Base-by-base conservation (phyloP, 2,888 invertebrate genomes). In the Cheilosia soror region DNA sequence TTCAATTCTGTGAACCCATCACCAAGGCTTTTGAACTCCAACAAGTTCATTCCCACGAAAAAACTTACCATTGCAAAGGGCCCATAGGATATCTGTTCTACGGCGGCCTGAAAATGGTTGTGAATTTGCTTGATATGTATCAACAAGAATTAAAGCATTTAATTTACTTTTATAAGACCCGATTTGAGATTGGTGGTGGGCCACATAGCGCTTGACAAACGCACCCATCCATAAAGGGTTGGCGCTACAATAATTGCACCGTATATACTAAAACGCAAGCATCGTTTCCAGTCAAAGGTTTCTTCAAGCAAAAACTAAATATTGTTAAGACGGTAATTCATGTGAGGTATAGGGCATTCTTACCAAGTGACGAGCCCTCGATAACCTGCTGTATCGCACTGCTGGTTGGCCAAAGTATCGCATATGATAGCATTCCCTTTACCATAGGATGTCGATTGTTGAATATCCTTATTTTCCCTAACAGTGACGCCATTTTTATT, bases 241-340 rank as follows among this genome's bases (percentile, higher is more conserved):
- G 97, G 97, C 4, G 97, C 97, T 40, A 96, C 96, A 91, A 95
- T 96, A 73, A 96, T 94, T 4, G 95, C 94, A 13, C 97, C 97
- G 90, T 95, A 97, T 49, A 96, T 88, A 89, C 96, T 94, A 92
- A 95, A 97, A 86, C 96, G 93, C 65, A 95, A 91, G 87, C 95
- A 94, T 90, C 96, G 94, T 90, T 92, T 93, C 94, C 95, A 95
- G 89, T 96, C 95, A 90, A 94, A 95, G 85, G 92, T 93, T 72
- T 92, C 94, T 93, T 42, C 1, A 11, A 53, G 11, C 7, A 62
- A 42, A n/a, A 44, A 31, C 1, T 3, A 7, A 25, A 33, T 15
- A 44, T 27, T 55, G 40, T 27, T 57, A 29, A 20, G 29, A 27
- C 6, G 5, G 0, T 1, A 13, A 25, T 9, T 37, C 27, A 2